Conservation (phyloP, 2,888 invertebrate genomes). For the Mantis religiosa region DNA sequence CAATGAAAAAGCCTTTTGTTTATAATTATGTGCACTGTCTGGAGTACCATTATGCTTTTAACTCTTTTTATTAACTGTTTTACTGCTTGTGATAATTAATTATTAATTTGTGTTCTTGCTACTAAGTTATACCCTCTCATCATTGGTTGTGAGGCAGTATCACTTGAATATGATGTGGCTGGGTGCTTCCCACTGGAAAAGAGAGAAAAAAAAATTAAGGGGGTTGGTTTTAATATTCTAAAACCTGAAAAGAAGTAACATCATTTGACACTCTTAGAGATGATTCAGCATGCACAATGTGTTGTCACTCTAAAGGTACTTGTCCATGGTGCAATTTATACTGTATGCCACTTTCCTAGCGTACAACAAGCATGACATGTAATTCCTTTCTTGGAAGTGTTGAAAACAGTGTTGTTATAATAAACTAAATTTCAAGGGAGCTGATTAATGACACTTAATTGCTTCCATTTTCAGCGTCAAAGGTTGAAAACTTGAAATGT, state of each 20-base stretch:
- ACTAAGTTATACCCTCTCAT: constrained; percentile 21
- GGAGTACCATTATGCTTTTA: neutral
- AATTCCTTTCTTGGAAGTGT: too few relatives aligned
- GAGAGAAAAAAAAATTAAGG: neutral
- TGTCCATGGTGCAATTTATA: too few relatives aligned
- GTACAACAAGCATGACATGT: too few relatives aligned
- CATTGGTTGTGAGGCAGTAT: constrained; percentile 43
- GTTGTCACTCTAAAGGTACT: too few relatives aligned
- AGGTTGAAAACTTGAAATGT: too few relatives aligned
- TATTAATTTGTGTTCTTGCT: constrained; percentile 21
- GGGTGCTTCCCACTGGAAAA: constrained; percentile 30
- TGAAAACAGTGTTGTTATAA: too few relatives aligned
- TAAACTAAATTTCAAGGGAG: too few relatives aligned
- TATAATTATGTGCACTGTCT: constrained; percentile 7
- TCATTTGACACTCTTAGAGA: too few relatives aligned
- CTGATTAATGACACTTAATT: too few relatives aligned
- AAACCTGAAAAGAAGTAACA: neutral
- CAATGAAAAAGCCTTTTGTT: constrained; percentile 12
- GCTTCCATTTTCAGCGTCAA: too few relatives aligned
- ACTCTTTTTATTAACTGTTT: constrained; percentile 8
- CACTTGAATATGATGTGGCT: constrained; percentile 42
- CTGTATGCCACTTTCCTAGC: too few relatives aligned
- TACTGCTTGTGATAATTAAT: constrained; percentile 16
- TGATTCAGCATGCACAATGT: too few relatives aligned
- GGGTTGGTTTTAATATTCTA: neutral